These are phyloP conservation scores for Platycnemis pennipes DNA, from an alignment of 2,888 invertebrate genomes.

Conservation along the genomic window DNA sequence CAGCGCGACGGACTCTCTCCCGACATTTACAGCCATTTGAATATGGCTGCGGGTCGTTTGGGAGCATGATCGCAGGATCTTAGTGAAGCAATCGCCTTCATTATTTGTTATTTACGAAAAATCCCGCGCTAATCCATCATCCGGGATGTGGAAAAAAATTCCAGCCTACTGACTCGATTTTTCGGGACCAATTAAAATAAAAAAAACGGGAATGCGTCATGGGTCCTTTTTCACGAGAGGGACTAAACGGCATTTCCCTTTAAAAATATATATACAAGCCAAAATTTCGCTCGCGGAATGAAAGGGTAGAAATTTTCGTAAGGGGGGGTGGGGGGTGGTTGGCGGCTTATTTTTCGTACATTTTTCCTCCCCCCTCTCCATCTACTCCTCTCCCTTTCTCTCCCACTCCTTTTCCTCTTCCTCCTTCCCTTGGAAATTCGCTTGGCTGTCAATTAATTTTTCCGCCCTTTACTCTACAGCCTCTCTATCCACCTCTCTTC, in stretches of 20 bases:
- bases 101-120: slow-evolving; percentile 24
- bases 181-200: slow-evolving; percentile 60
- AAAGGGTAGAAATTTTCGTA: slow-evolving; percentile 53
- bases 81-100: slow-evolving; percentile 36
- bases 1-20: not conserved
- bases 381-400: not conserved
- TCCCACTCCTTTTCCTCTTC: not conserved
- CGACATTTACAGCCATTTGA: not conserved
- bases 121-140: slow-evolving; percentile 3
- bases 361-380: not conserved
- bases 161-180: slow-evolving; percentile 51
- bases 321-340: not conserved
- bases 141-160: slow-evolving; percentile 25
- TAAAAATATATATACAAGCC: slow-evolving; percentile 47
- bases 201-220: slow-evolving; percentile 28
- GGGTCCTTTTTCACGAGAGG: slow-evolving; percentile 23
- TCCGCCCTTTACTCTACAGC: slow-evolving; percentile 51
- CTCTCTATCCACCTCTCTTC: slow-evolving; percentile 37
- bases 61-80: not conserved
- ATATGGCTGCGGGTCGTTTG: not conserved
- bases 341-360: not conserved
- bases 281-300: slow-evolving; percentile 50
- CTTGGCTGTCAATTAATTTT: slow-evolving; percentile 68
- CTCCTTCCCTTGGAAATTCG: slow-evolving; percentile 52
- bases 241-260: slow-evolving; percentile 57